These are phyloP conservation scores for Rhogogaster chlorosoma DNA, from an alignment of 2,888 invertebrate species.

Conservation along the genomic window DNA sequence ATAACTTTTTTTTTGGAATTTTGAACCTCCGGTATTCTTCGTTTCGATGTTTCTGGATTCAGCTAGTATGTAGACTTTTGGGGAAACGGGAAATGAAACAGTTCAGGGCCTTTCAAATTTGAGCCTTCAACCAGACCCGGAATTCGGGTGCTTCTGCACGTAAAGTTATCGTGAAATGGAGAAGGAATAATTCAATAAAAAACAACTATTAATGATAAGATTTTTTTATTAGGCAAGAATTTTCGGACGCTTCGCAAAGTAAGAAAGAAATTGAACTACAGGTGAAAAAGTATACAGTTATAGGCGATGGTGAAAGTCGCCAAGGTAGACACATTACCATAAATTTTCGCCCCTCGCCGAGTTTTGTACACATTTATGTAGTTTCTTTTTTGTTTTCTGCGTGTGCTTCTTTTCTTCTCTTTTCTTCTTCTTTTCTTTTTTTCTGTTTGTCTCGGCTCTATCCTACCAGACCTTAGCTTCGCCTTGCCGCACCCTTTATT, in stretches of 20 bases:
- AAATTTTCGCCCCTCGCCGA: slow-evolving; percentile 46
- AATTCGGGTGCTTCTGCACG: no score
- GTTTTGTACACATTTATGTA: slow-evolving; percentile 39
- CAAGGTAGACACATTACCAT: slow-evolving; percentile 51
- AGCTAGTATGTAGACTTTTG: no score
- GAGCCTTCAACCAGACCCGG: no score
- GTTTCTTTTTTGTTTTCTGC: not conserved
- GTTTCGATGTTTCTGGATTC: no score
- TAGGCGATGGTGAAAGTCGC: slow-evolving; percentile 34
- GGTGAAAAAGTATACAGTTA: slow-evolving; percentile 6
- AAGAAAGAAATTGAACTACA: slow-evolving; percentile 13
- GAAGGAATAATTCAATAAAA: not conserved
- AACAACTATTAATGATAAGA: not conserved
- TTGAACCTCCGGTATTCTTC: no score
- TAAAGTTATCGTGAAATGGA: not conserved
- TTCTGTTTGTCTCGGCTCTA: slow-evolving; percentile 56
- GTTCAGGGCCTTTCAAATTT: no score
- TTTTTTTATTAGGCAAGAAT: not conserved
- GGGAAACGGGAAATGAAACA: no score
- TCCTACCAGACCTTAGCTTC: slow-evolving; percentile 52
- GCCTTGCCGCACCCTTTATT: slow-evolving; percentile 20
- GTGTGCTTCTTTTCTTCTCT: not conserved
- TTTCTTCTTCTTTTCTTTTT: slow-evolving; percentile 26
- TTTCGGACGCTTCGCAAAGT: not conserved
- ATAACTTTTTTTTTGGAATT: no score